Evolutionary conservation across 2,113 vertebrate genomes (phyloP), one percentile per base, ranked within the genome.

Genomic region (Panthera leo): DNA sequence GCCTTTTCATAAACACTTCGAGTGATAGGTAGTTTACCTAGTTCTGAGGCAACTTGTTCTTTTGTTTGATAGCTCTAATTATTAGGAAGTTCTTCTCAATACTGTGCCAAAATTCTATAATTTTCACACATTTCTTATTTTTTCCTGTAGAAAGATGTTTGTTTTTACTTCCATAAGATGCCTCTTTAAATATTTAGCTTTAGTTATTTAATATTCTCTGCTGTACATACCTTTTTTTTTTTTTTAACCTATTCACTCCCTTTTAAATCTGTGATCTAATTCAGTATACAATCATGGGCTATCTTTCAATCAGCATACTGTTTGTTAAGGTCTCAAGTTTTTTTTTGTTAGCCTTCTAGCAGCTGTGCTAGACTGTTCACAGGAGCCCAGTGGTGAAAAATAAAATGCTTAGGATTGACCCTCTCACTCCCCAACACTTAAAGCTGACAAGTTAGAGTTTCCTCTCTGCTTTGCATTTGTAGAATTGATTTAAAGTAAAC

Each of bases 131-230:
- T 94, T 94, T 85, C 23, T 90, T 78, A 58, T 91, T 87, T 97
- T 88, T 27, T 29, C 27, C 12, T 73, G 23, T 78, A 71, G 67
- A 90, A 78, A 89, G 68, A 83, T 61, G 61, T 95, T 88, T 91
- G 55, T 68, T 96, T 97, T 80, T 85, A 65, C 39, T 95, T 80
- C 34, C 19, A 15, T 86, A 39, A 93, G 51, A 75, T 0, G 75
- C 0, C 4, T 4, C 31, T 75, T 89, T 89, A 93, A 94, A 79
- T 63, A 71, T 61, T 90, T 61, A 58, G 8, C 55, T 68, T 96
- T 87, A 78, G 19, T 89, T 93, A n/a, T 51, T 63, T 82, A 79
- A 65, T 97, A 45, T 83, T 94, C 18, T 67, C 48, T 96, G 48
- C 75, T 93, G 18, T 80, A 23, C 8, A 29, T 94, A 86, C 18